These are phyloP conservation scores for Peromyscus maniculatus DNA, from an alignment of 2,113 vertebrate species.

Conservation along the genomic window DNA sequence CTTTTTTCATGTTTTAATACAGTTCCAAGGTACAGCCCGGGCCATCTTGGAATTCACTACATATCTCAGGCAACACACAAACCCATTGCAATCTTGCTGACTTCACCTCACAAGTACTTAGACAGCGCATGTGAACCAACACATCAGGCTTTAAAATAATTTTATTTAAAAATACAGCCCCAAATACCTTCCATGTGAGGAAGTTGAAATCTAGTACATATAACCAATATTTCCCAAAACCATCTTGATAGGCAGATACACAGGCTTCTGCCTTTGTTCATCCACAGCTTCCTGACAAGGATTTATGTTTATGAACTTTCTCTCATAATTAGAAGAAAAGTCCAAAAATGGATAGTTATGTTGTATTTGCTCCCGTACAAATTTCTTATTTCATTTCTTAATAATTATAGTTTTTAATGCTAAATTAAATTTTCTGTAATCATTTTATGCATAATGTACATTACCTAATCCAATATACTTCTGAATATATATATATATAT, in stretches of 20 bases:
- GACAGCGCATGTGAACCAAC: neutral
- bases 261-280: neutral
- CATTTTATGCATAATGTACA: neutral
- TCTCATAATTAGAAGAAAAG: neutral
- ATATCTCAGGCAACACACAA: neutral
- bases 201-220: neutral
- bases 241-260: neutral
- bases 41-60: no score
- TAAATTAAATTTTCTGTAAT: neutral
- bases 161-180: neutral
- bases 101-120: neutral
- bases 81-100: neutral
- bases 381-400: neutral
- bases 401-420: neutral
- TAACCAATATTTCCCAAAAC: neutral
- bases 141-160: neutral
- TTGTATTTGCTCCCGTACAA: neutral
- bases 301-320: neutral
- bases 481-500: neutral
- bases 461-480: neutral
- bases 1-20: neutral
- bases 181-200: accelerated
- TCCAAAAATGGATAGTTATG: neutral
- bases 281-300: neutral
- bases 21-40: neutral